Percentiles rank a stretch among this genome's conserved stretches.
Evolutionary conservation across 2,797 vertebrate genomes (phyloP).

Genomic region (Gambelia wislizenii): DNA sequence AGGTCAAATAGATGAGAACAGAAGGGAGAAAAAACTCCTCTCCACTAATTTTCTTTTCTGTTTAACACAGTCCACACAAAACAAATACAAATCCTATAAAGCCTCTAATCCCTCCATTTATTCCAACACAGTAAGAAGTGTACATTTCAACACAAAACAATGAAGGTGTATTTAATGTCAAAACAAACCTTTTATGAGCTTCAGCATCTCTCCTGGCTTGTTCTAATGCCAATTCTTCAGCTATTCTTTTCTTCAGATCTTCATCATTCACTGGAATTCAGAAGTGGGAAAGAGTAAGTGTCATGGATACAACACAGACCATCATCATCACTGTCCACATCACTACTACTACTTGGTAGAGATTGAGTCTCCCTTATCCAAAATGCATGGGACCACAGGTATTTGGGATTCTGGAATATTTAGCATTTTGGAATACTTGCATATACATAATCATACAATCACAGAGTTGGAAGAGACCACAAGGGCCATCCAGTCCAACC

Average conservation of each 20-base stretch:
- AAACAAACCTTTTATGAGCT: slow-evolving; percentile 87
- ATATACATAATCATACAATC: no score
- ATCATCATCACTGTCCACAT: background rate
- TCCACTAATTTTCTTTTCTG: slow-evolving; percentile 2
- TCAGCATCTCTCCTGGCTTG: slow-evolving; percentile 87
- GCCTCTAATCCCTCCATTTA: background rate
- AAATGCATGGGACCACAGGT: no score
- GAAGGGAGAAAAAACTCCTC: background rate
- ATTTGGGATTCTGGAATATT: no score
- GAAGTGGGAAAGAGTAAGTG: slow-evolving; percentile 19
- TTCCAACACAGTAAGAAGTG: background rate
- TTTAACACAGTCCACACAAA: slow-evolving; percentile 21
- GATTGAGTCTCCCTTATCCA: no score
- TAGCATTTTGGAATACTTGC: no score
- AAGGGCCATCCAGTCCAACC: no score
- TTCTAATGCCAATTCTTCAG: slow-evolving; percentile 90
- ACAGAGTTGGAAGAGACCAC: no score
- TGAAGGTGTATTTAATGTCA: background rate
- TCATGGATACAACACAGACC: slow-evolving; percentile 12
- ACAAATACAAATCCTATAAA: background rate
- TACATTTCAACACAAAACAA: background rate
- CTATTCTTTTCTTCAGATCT: slow-evolving; percentile 90
- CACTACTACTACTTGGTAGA: background rate
- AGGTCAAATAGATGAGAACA: slow-evolving; percentile 29
- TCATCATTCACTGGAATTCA: slow-evolving; percentile 86